phyloP scores from a whole-genome alignment of 2,888 invertebrate species.

The Pterostichus madidus region DNA sequence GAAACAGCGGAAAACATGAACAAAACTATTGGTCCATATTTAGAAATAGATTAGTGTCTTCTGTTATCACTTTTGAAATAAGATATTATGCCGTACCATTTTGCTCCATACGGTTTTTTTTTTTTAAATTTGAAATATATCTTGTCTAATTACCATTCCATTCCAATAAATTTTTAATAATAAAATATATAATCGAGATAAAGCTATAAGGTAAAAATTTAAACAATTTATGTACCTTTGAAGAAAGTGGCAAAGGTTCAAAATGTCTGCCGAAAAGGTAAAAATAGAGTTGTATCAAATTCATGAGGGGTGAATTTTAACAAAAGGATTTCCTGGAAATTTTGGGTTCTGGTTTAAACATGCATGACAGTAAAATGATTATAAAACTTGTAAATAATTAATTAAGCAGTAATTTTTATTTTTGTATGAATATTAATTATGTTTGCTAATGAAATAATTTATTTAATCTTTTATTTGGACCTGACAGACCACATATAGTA shows the following conservation, averaged over 20 bases:
- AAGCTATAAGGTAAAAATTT: background rate
- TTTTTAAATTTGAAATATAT: too few species aligned
- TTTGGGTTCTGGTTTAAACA: background rate
- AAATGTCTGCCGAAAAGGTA: background rate
- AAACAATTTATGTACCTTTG: background rate
- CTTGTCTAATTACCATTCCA: too few species aligned
- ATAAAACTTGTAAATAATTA: constrained; percentile 32
- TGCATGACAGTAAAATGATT: constrained; percentile 41
- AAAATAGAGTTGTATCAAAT: constrained; percentile 11
- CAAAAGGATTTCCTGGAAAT: background rate
- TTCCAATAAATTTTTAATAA: too few species aligned
- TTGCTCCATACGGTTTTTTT: too few species aligned
- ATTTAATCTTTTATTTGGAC: constrained; percentile 26
- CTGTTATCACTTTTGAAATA: too few species aligned
- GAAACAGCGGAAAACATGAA: background rate
- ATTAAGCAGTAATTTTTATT: constrained; percentile 25
- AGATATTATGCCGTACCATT: too few species aligned
- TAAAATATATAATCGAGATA: too few species aligned
- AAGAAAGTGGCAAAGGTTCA: background rate
- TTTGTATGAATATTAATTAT: constrained; percentile 30
- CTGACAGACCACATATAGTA: constrained; percentile 13
- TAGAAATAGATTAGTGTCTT: too few species aligned
- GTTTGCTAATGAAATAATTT: constrained; percentile 39
- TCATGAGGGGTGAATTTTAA: background rate
- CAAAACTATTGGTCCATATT: too few species aligned